Percentiles rank a stretch among this genome's conserved stretches.
These are phyloP conservation scores for Tympanoctomys barrerae DNA, from an alignment of 2,797 vertebrate species.

Conservation along the genomic window DNA sequence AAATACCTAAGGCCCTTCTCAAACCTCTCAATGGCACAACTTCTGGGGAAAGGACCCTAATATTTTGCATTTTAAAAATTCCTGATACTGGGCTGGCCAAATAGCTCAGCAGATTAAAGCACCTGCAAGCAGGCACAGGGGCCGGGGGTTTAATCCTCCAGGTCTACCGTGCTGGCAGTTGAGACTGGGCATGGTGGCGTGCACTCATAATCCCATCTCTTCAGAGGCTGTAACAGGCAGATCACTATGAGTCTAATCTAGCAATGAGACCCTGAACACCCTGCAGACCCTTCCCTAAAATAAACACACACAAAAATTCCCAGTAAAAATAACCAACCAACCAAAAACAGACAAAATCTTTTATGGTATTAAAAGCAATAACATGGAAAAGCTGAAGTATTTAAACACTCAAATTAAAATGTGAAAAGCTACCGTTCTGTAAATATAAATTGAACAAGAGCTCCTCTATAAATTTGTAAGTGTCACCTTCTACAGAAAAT, in stretches of 20 bases:
- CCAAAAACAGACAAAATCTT: background rate
- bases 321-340: background rate
- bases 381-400: slow-evolving; percentile 13
- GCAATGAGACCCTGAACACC: too few species aligned
- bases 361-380: slow-evolving; percentile 29
- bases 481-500: slow-evolving; percentile 48
- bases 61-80: slow-evolving; percentile 53
- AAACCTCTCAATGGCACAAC: background rate
- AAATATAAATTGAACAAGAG: slow-evolving; percentile 56
- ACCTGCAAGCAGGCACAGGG: too few species aligned
- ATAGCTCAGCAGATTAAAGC: too few species aligned
- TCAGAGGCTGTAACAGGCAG: too few species aligned
- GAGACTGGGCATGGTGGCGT: too few species aligned
- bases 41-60: background rate
- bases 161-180: too few species aligned
- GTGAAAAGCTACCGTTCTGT: slow-evolving; percentile 58
- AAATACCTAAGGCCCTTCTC: background rate
- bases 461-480: slow-evolving; percentile 59
- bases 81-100: too few species aligned
- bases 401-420: slow-evolving; percentile 59
- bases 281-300: too few species aligned
- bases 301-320: too few species aligned
- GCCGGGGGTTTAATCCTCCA: too few species aligned
- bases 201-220: too few species aligned
- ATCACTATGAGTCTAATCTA: too few species aligned